A percentile compares a stretch with the other conserved stretches of the same genome.
phyloP scores from a whole-genome alignment of 2,797 vertebrate species.

The Holocentrus rufus region DNA sequence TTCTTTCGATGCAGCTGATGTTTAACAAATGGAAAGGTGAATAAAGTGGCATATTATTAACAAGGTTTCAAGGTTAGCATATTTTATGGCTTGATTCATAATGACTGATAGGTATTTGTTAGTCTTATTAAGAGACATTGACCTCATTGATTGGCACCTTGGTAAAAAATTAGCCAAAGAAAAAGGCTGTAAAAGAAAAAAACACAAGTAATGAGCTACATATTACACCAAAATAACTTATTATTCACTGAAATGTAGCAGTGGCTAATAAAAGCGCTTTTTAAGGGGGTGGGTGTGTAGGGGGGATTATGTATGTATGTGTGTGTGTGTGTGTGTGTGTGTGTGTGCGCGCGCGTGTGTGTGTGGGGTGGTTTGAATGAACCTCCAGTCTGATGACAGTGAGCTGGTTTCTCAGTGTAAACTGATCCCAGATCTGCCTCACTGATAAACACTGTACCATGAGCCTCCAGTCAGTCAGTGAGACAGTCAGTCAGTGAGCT shows the following conservation, averaged over 20 bases:
- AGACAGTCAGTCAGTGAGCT: conserved; percentile 8
- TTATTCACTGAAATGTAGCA: neutral
- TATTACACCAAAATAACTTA: neutral
- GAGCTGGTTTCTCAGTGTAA: conserved; percentile 32
- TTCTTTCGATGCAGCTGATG: no score
- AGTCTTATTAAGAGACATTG: conserved; percentile 1
- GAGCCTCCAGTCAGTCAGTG: conserved; percentile 6
- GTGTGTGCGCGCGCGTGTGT: neutral
- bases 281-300: neutral
- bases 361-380: conserved; percentile 1
- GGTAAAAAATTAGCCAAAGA: neutral
- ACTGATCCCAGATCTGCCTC: conserved; percentile 53
- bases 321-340: neutral
- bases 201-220: neutral
- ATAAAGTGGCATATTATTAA: neutral
- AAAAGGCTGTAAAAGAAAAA: conserved; percentile 27
- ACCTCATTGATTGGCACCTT: neutral
- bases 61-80: neutral
- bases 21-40: neutral
- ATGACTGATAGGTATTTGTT: neutral
- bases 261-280: no score
- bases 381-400: conserved; percentile 13
- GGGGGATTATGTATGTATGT: neutral
- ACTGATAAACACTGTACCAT: conserved; percentile 20
- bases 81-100: neutral